phyloP scores from a whole-genome alignment of 1,140 invertebrate genomes.

The Paracyclopina nana region DNA sequence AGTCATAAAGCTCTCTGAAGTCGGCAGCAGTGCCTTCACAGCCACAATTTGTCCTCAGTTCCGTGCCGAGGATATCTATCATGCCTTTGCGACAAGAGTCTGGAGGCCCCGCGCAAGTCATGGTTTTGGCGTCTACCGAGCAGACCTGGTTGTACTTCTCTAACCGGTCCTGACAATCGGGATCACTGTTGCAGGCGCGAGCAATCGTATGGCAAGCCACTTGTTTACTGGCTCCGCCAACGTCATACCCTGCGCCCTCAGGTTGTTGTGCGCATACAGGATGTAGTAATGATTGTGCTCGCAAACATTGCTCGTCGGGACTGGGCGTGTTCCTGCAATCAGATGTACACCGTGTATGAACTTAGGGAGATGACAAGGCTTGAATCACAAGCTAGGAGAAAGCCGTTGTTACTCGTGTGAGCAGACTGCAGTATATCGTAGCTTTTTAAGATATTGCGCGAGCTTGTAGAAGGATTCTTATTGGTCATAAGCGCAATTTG shows the following conservation, averaged over 20 bases:
- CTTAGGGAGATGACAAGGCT: no score
- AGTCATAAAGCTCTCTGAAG: slow-evolving; percentile 56
- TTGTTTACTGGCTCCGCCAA: slow-evolving; percentile 11
- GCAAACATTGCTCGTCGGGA: slow-evolving; percentile 57
- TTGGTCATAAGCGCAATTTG: no score
- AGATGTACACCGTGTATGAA: no score
- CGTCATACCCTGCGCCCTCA: slow-evolving; percentile 33
- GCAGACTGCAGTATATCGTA: no score
- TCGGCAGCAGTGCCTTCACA: slow-evolving; percentile 50
- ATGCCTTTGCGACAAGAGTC: slow-evolving; percentile 55
- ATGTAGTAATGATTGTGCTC: slow-evolving; percentile 65
- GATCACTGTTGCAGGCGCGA: slow-evolving; percentile 47
- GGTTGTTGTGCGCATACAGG: slow-evolving; percentile 59
- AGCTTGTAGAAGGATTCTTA: no score
- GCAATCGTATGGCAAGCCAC: slow-evolving; percentile 60
- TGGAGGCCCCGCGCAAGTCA: slow-evolving; percentile 62
- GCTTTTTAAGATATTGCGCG: no score
- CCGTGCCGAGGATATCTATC: slow-evolving; percentile 61
- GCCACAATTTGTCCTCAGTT: slow-evolving; percentile 55
- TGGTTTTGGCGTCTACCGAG: slow-evolving; percentile 64
- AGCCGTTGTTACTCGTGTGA: no score
- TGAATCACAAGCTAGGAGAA: no score
- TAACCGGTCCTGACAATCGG: slow-evolving; percentile 39
- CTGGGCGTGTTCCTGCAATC: slow-evolving; percentile 48
- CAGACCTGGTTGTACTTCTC: slow-evolving; percentile 73